Base-by-base conservation (phyloP, 2,888 invertebrate species). In the Toxonevra muliebris region DNA sequence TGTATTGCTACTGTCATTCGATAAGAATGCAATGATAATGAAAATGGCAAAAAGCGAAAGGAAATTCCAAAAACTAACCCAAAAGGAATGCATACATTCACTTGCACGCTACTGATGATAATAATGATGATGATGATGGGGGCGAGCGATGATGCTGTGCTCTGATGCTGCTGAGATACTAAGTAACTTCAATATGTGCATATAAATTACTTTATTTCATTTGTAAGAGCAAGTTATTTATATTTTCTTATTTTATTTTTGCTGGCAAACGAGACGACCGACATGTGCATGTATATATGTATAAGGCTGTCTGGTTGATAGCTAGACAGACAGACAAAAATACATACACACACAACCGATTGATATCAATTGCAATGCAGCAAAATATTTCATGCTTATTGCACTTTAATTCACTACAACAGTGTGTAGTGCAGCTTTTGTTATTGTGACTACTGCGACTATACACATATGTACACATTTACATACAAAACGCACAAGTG, bases 341-440 rank as follows among this genome's bases (percentile, higher is more conserved):
- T 30, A 30, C 7, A 30, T 7, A 30, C 30, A 30, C 30, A 30
- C 30, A 30, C 30, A 30, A 30, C 30, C 30, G 30, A 30, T 48
- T 48, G 48, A 48, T 17, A 19, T 58, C 19, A 50, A 57, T 50
- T 19, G 53, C 13, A 61, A 10, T 40, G 52, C 19, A n/a, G 61
- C 53, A 61, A 61, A 65, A 65, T 65, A 65, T 65, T 65, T 65
- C 59, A 65, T 65, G 65, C 59, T 65, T 65, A 58, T 59, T 65
- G 59, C 65, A 64, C 57, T 71, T 76, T 30, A 30, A 30, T 73
- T 76, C 76, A 76, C 69, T 65, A 69, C 77, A 79, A 77, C 79
- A 78, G 75, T 77, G 72, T 62, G 69, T 69, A 59, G 65, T 66
- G 66, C 59, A 55, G 66, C 59, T 54, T 30, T 30, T 30, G 30